A percentile compares a stretch with the other conserved stretches of the same genome.
These are phyloP conservation scores for Drosophila cracens DNA, from an alignment of 2,888 invertebrate genomes.

Conservation along the genomic window DNA sequence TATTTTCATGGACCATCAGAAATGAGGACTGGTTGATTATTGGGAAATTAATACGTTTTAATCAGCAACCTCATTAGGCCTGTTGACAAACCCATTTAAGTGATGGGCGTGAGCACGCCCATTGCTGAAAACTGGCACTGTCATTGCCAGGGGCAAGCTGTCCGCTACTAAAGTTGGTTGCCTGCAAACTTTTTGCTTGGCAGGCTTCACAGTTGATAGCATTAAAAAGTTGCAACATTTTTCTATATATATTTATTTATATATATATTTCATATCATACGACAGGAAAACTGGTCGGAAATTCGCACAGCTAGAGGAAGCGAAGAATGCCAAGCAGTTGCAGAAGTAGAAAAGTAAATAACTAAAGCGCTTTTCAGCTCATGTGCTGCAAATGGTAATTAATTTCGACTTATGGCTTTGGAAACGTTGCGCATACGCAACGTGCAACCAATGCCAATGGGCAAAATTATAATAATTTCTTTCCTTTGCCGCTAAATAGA, in stretches of 20 bases:
- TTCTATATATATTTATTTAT: constrained; percentile 6
- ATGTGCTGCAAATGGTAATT: constrained; percentile 65
- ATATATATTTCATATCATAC: not conserved
- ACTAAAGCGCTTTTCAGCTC: constrained; percentile 15
- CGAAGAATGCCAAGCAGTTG: not conserved
- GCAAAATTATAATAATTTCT: constrained; percentile 59
- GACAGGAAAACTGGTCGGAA: constrained; percentile 32
- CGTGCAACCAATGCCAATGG: constrained; percentile 44
- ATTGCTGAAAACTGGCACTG: constrained; percentile 2
- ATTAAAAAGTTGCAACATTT: constrained; percentile 71
- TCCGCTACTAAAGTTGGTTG: constrained; percentile 39
- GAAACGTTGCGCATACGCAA: constrained; percentile 64
- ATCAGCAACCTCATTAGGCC: constrained; percentile 69
- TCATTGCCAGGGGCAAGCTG: constrained; percentile 22
- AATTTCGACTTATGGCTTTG: constrained; percentile 59
- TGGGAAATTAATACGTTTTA: constrained; percentile 50
- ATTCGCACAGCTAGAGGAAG: constrained; percentile 13
- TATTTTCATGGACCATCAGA: constrained; percentile 8
- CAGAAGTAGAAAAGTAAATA: constrained; percentile 4
- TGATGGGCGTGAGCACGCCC: constrained; percentile 23
- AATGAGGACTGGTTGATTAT: not conserved
- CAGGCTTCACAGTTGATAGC: constrained; percentile 64
- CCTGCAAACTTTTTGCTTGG: constrained; percentile 38
- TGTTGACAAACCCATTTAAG: constrained; percentile 52
- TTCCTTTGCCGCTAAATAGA: constrained; percentile 35